Evolutionary conservation across 2,113 vertebrate genomes (phyloP).

Genomic region (Mobula birostris): DNA sequence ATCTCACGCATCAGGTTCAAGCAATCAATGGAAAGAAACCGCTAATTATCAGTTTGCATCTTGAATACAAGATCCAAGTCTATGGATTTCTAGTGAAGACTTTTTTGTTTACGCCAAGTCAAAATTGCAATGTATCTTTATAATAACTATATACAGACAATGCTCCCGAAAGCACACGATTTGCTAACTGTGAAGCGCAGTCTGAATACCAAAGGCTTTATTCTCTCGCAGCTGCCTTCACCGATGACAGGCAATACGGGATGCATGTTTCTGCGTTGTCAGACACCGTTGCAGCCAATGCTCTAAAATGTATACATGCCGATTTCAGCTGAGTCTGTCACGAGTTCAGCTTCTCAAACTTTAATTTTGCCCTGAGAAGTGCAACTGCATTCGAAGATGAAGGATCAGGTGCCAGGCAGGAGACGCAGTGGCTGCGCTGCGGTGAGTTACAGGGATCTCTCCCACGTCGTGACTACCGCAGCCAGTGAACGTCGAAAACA

Average conservation of each 20-base stretch:
- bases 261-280: neutral
- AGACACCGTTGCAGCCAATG: neutral
- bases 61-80: no score
- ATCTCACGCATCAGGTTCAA: neutral
- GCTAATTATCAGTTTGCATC: neutral
- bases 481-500: neutral
- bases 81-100: neutral
- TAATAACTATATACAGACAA: neutral
- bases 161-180: slow-evolving; percentile 17
- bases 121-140: neutral
- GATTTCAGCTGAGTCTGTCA: neutral
- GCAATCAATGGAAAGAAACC: neutral
- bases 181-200: slow-evolving; percentile 15
- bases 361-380: slow-evolving; percentile 21
- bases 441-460: slow-evolving; percentile 32
- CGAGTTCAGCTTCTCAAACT: slow-evolving; percentile 14
- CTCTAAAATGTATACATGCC: slow-evolving; percentile 16
- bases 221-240: slow-evolving; percentile 22
- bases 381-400: neutral
- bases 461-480: neutral
- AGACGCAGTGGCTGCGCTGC: neutral
- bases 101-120: neutral
- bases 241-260: neutral
- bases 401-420: slow-evolving; percentile 18
- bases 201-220: slow-evolving; percentile 18